phyloP scores from a whole-genome alignment of 2,888 invertebrate species.

The Deroplatys truncata region DNA sequence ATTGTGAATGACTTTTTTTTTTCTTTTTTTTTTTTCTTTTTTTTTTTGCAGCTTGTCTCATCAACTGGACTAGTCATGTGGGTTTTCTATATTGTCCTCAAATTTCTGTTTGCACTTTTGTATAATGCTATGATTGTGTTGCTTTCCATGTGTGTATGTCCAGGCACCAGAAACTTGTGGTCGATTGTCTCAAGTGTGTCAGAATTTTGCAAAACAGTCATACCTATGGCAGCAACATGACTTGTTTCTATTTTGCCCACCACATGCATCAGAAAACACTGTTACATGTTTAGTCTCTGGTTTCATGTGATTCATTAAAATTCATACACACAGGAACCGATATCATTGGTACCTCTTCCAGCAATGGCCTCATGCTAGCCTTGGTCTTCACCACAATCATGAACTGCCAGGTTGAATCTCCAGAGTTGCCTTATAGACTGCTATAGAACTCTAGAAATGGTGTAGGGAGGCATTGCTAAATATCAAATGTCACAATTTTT shows the following conservation, averaged over 20 bases:
- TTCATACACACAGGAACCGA: background rate
- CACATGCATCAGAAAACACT: background rate
- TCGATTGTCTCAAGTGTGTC: background rate
- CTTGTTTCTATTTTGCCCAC: background rate
- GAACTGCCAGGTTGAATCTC: too few relatives aligned
- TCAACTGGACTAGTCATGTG: conserved; percentile 5
- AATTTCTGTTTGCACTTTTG: background rate
- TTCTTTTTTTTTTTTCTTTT: conserved; percentile 14
- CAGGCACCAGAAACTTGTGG: background rate
- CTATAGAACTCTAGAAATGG: background rate
- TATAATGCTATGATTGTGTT: background rate
- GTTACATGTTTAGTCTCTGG: background rate
- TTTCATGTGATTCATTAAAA: background rate
- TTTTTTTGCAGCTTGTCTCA: background rate
- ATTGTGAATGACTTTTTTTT: conserved; percentile 14
- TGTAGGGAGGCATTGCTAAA: background rate
- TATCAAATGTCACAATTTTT: background rate
- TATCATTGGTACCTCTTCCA: background rate
- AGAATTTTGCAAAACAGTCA: background rate
- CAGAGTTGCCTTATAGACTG: too few relatives aligned
- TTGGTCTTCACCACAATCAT: too few relatives aligned
- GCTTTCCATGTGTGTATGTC: conserved; percentile 7
- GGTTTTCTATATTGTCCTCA: conserved; percentile 8
- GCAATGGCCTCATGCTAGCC: too few relatives aligned
- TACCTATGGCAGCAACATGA: background rate